Percentiles rank a stretch among this genome's conserved stretches.
phyloP scores from a whole-genome alignment of 2,113 vertebrate species.

The Erythrolamprus reginae region DNA sequence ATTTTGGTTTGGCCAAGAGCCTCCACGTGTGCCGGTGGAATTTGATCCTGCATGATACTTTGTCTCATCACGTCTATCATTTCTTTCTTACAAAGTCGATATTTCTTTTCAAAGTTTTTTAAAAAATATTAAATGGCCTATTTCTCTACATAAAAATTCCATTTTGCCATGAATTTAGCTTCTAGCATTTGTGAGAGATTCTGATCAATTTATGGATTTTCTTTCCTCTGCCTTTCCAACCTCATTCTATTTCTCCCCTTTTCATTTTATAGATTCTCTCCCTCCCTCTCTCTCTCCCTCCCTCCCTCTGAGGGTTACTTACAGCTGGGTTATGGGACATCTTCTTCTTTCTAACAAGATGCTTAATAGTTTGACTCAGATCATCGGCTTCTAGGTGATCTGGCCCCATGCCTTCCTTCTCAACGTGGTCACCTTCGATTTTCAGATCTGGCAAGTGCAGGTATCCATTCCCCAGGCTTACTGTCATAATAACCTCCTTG shows the following conservation, averaged over 20 bases:
- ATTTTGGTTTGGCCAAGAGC: slow-evolving; percentile 12
- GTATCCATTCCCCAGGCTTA: neutral
- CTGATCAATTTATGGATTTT: neutral
- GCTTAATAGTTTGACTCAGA: too few relatives aligned
- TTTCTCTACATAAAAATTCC: neutral
- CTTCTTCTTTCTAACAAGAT: too few relatives aligned
- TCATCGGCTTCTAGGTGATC: too few relatives aligned
- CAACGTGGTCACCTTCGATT: too few relatives aligned
- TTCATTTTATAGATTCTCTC: neutral
- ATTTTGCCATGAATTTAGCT: neutral
- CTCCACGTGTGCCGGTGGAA: neutral
- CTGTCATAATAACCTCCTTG: too few relatives aligned
- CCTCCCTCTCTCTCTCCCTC: neutral
- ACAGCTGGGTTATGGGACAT: too few relatives aligned
- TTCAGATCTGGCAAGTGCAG: too few relatives aligned
- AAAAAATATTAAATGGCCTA: neutral
- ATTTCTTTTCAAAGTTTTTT: neutral
- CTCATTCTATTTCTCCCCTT: neutral
- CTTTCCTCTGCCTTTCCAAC: neutral
- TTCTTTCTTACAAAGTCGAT: neutral
- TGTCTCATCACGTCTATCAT: neutral
- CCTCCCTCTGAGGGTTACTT: too few relatives aligned
- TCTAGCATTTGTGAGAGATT: neutral
- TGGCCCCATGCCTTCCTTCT: too few relatives aligned
- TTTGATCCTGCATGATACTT: neutral